Evolutionary conservation across 2,113 vertebrate species (phyloP), one percentile per base, ranked within the genome.

Genomic region (Romanogobio albipinnatus): DNA sequence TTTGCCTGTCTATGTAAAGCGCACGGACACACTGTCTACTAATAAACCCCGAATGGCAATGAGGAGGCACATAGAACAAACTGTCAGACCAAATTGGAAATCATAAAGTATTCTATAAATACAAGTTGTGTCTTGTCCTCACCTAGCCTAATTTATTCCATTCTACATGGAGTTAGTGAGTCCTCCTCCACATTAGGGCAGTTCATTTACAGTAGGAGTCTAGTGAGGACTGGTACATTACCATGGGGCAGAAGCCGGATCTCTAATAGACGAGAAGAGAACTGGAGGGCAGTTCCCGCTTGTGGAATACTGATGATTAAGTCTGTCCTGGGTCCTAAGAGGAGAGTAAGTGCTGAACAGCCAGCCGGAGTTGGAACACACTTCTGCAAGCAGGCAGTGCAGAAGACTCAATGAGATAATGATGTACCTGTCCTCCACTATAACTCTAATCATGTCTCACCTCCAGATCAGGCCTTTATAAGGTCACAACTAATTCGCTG

Each of bases 401-500:
- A 90, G 92, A 88, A 85, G 83, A 74, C 92, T 91, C 92, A 93
- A 91, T 90, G 91, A 93, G 94, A 93, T 95, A 95, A 94, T 93
- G 93, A 94, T 94, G 92, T 94, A 94, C 93, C 93, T 94, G 93
- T 94, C 94, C 93, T 92, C 90, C 92, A 92, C 93, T 93, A 94
- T 93, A 93, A 94, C 90, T 89, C 93, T 94, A 94, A 95, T 94
- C 93, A 93, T 91, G 89, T 91, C 92, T 94, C 92, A 93, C 93
- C 93, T 94, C 90, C 86, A 88, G 93, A 92, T 91, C 86, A 91
- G 87, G 71, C 87, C 92, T 93, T 94, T 92, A 87, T 83, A 93
- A 93, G 93, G 94, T 94, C 94, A 94, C 87, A 93, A 92, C 90
- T 91, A 90, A 94, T 94, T 92, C 88, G 74, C 92, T 89, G 81